Evolutionary conservation across 2,113 vertebrate genomes (phyloP).

Genomic region (Pseudolaguvia tuberculata): DNA sequence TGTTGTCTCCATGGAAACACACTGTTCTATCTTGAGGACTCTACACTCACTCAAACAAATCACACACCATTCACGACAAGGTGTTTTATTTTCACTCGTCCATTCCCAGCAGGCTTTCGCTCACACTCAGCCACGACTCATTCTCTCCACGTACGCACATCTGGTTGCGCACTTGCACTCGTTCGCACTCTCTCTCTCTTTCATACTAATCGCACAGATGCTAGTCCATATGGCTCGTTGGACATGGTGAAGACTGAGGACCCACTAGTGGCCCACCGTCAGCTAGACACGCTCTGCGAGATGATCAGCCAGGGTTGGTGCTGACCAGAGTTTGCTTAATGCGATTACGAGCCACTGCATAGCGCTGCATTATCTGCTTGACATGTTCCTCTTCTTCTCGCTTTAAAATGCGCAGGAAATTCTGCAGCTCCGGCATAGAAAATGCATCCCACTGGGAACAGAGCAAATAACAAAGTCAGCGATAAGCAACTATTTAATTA

Average conservation of each 20-base stretch:
- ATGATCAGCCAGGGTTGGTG: conserved; percentile 73
- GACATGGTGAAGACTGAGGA: conserved; percentile 7
- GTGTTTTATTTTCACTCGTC: conserved; percentile 41
- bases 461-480: conserved; percentile 16
- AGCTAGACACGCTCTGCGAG: background rate
- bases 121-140: conserved; percentile 31
- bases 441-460: conserved; percentile 90
- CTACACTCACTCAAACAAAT: conserved; percentile 34
- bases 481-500: conserved; percentile 10
- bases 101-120: conserved; percentile 27
- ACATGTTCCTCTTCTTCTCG: conserved; percentile 90
- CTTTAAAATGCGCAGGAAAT: conserved; percentile 91
- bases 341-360: conserved; percentile 77
- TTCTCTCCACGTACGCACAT: conserved; percentile 26
- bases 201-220: conserved; percentile 31
- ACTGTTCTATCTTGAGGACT: conserved; percentile 18
- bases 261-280: conserved; percentile 16
- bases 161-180: conserved; percentile 25
- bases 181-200: conserved; percentile 33
- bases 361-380: conserved; percentile 83
- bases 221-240: conserved; percentile 20
- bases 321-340: conserved; percentile 79
- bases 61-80: conserved; percentile 40
- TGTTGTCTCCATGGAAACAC: conserved; percentile 36
- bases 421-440: conserved; percentile 88